Percentiles rank a stretch among this genome's conserved stretches.
Conservation (phyloP, 1,140 invertebrate species). For the Anadara kagoshimensis region DNA sequence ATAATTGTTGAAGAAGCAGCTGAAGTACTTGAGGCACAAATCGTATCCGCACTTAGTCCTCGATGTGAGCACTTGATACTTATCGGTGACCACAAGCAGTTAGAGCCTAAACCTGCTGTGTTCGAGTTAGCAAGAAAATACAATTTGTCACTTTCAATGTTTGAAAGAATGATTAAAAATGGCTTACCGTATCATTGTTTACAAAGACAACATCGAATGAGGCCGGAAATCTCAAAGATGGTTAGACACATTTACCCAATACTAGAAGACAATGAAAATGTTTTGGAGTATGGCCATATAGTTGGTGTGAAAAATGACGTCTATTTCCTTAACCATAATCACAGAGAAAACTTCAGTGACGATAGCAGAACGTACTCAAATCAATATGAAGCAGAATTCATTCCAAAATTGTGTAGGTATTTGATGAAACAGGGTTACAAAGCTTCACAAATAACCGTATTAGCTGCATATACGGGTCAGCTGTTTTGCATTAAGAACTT, state of each 20-base stretch:
- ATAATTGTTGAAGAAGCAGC: constrained; percentile 71
- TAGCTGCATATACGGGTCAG: constrained; percentile 74
- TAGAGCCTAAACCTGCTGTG: constrained; percentile 72
- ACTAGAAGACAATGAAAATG: constrained; percentile 64
- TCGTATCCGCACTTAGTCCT: constrained; percentile 75
- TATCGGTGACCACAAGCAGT: constrained; percentile 82
- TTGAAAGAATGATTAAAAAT: constrained; percentile 71
- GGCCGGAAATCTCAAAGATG: constrained; percentile 71
- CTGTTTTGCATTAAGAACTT: constrained; percentile 52
- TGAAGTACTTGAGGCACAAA: constrained; percentile 65
- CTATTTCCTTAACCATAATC: constrained; percentile 69
- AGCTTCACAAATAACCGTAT: constrained; percentile 68
- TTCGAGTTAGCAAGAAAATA: constrained; percentile 65
- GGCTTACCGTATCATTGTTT: constrained; percentile 62
- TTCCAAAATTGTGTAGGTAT: constrained; percentile 64
- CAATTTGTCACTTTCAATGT: constrained; percentile 70
- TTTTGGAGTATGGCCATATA: constrained; percentile 61
- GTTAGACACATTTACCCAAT: constrained; percentile 69
- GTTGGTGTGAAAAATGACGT: constrained; percentile 68
- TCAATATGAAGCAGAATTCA: constrained; percentile 66
- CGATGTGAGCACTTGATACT: constrained; percentile 86
- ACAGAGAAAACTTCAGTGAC: constrained; percentile 54
- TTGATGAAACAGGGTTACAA: constrained; percentile 71
- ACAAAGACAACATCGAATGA: constrained; percentile 73
- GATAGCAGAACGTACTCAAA: constrained; percentile 70